These are phyloP conservation scores for Oncorhynchus masou DNA, from an alignment of 2,113 vertebrate species.

Conservation along the genomic window DNA sequence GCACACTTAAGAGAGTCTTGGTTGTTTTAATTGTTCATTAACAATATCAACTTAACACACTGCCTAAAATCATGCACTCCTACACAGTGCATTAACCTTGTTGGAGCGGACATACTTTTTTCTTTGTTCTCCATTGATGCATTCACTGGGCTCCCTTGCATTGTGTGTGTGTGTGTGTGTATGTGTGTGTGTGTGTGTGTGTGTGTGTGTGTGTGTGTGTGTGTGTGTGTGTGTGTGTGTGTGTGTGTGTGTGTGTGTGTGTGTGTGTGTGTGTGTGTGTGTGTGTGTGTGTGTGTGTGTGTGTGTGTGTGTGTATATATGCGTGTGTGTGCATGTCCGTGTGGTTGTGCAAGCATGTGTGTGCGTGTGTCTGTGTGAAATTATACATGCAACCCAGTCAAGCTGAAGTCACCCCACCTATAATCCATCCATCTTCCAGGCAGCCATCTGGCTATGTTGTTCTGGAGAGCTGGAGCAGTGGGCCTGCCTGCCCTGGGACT, in stretches of 20 bases:
- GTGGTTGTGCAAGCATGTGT: constrained; percentile 43
- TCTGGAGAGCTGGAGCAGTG: constrained; percentile 54
- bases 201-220: not conserved
- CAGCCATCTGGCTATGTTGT: constrained; percentile 76
- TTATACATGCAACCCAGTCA: constrained; percentile 67
- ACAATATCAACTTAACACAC: not conserved
- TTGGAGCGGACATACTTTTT: not conserved
- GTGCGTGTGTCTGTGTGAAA: constrained; percentile 57
- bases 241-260: no score
- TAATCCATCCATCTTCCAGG: constrained; percentile 79
- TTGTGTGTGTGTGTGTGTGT: no score
- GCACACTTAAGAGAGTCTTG: not conserved
- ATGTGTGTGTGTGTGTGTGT: no score
- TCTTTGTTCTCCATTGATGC: constrained; percentile 58
- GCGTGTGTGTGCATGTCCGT: constrained; percentile 20
- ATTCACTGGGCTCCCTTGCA: constrained; percentile 29
- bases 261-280: no score
- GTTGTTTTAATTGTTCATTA: no score
- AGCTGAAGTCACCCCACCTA: constrained; percentile 70
- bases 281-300: constrained; percentile 31
- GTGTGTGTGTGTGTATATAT: constrained; percentile 31
- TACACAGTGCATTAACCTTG: not conserved
- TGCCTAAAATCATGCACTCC: not conserved
- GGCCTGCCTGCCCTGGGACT: constrained; percentile 35
- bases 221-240: not conserved